Evolutionary conservation across 2,797 vertebrate genomes (phyloP), one percentile per base, ranked within the genome.

Genomic region (Australoheros facetus): DNA sequence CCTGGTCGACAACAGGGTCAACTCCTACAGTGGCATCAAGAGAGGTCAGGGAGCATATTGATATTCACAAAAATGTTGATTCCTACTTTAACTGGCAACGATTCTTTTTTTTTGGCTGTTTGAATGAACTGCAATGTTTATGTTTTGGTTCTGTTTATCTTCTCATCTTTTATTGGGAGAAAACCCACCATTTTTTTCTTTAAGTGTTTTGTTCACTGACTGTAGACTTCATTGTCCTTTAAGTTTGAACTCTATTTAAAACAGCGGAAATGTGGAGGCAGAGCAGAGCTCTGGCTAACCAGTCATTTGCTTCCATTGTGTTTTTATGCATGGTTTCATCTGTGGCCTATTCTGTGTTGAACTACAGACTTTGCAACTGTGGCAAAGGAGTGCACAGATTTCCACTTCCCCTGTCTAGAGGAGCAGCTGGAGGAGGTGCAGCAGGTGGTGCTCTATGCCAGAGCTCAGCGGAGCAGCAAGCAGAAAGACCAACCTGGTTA

Each of bases 21-120:
- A 98, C 93, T 99, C 98, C 4, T 99, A 98, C 70, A 99, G 98
- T 0, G 98, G 98, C 70, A 98, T 99, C 87, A 99, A 99, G 92
- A 97, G 97, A 97, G 98, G 98, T 97, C 80, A 70, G 85, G 3
- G 19, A 45, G 30, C 12, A 28, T 14, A 0, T 3, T 30, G 39
- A 1, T 53, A 3, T 39, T 17, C 26, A 3, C 7, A 56, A 7
- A 16, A 17, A 7, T 30, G 42, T 30, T 30, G 39, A 0, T 19
- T 66, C 62, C 16, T 45, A 16, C 39, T 45, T 64, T 45, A 17
- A 28, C 23, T 21, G 28, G 21, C 9, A 11, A 45, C 48, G 16
- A 48, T 16, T 28, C 1, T 11, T 48, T 66, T 28, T 26, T 30
- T 30, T 48, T 48, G 10, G 42, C 10, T 3, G 11, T 21, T 55